Base-by-base conservation (phyloP, 2,113 vertebrate genomes). In the Lathamus discolor region DNA sequence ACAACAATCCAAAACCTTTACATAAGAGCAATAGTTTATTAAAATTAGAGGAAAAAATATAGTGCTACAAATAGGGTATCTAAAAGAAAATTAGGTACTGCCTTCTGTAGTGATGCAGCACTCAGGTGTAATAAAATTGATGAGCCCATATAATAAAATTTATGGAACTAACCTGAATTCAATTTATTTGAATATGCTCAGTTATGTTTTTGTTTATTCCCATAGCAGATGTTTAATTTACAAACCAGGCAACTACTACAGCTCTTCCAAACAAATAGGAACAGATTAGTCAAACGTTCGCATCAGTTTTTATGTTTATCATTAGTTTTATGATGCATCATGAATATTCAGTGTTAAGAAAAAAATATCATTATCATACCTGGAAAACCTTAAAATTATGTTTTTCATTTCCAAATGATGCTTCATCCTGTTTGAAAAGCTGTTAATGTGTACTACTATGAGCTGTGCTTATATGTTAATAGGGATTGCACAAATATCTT, bases 181-280 rank as follows among this genome's bases (percentile, higher is more conserved):
- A 98, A 98, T 98, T 98, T 98, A 98, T 98, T 98, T 98, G 96
- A 98, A 97, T 98, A 98, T 94, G 89, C 76, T 98, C 98, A 96
- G 97, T 98, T 98, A 98, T 97, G 98, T 97, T 98, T 98, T 98
- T 98, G 97, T 98, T 98, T 98, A 98, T 98, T 98, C 98, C 98
- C 97, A 97, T 96, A 98, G 95, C 98, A 98, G 98, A 98, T 98
- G 98, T 98, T 98, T 98, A 98, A 98, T 98, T 98, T 98, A 98
- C 97, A 98, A 98, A 98, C 95, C 97, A 97, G 97, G 96, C 98
- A 98, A 98, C 98, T 98, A 98, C 93, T 48, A 95, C 94, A 98
- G 97, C 97, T 98, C 98, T 98, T 98, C 96, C 97, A 98, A 98
- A 98, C 98, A 98, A 98, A 98, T 98, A 98, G 98, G 98, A 97